A percentile compares a stretch with the other conserved stretches of the same genome.
Evolutionary conservation across 2,797 vertebrate genomes (phyloP).

Genomic region (Cynopterus sphinx): DNA sequence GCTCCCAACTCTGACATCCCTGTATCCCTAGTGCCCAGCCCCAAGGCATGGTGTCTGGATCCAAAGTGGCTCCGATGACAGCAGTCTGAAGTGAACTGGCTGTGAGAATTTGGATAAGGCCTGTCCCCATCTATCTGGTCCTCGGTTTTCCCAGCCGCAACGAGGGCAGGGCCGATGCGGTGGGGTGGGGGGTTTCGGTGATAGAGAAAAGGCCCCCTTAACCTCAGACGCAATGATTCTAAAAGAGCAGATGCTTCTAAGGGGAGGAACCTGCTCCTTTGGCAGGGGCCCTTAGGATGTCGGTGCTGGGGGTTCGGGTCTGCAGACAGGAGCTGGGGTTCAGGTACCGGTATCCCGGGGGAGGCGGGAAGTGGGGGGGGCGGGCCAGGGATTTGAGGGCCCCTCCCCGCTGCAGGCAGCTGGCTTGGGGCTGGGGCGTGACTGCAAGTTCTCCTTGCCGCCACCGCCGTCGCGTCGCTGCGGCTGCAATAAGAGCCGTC

Average conservation of each 20-base stretch:
- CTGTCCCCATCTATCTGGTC: not conserved
- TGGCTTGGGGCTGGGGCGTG: conserved; percentile 58
- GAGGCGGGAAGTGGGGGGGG: not conserved
- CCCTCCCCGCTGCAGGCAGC: conserved; percentile 56
- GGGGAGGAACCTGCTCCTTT: not conserved
- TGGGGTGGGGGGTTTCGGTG: not conserved
- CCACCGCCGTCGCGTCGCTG: not conserved
- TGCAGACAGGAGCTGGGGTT: not conserved
- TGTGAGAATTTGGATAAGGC: not conserved
- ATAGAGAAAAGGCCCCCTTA: not conserved
- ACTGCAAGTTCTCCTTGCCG: conserved; percentile 42
- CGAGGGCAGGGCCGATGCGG: not conserved
- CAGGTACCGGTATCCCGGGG: not conserved
- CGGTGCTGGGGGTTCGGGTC: not conserved
- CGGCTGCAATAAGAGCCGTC: conserved; percentile 71
- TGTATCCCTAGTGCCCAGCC: not conserved
- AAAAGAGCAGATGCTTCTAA: not conserved
- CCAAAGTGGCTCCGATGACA: not conserved
- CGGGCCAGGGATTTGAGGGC: conserved; percentile 23
- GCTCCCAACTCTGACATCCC: not conserved
- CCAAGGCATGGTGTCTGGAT: not conserved
- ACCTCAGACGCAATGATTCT: not conserved
- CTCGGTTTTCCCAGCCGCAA: not conserved
- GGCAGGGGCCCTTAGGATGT: not conserved
- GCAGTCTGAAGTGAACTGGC: not conserved